Percentiles rank a stretch among this genome's conserved stretches.
phyloP scores from a whole-genome alignment of 2,888 invertebrate species.

The Aphodius sticticus region DNA sequence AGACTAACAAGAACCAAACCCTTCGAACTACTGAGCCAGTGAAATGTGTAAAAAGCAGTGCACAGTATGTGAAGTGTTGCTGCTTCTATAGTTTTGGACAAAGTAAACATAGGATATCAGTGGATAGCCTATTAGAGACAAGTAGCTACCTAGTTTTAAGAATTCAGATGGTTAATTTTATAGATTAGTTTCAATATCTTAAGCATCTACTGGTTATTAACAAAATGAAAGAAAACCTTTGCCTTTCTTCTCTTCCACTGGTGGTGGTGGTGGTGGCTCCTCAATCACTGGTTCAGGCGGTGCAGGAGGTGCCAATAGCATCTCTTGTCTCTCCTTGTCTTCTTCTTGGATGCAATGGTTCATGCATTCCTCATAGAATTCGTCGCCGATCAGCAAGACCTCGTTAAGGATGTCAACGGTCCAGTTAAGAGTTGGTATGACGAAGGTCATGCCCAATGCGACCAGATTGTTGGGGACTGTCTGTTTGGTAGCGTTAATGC shows the following conservation, averaged over 20 bases:
- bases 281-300: conserved; percentile 5
- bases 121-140: no score
- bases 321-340: conserved; percentile 39
- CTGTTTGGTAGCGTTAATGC: conserved; percentile 53
- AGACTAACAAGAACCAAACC: no score
- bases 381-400: conserved; percentile 54
- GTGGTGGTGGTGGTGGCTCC: conserved; percentile 10
- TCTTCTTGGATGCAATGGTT: conserved; percentile 37
- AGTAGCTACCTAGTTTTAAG: no score
- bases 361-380: conserved; percentile 52
- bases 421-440: conserved; percentile 53
- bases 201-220: no score
- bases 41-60: no score
- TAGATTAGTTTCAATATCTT: no score
- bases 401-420: conserved; percentile 52
- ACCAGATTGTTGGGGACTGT: conserved; percentile 55
- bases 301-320: conserved; percentile 12
- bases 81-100: no score
- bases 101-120: no score
- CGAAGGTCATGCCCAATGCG: conserved; percentile 52
- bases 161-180: no score
- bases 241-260: conserved; percentile 23
- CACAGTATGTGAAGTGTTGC: no score
- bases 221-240: neutral
- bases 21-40: no score